Evolutionary conservation across 2,113 vertebrate genomes (phyloP), one percentile per base, ranked within the genome.

Genomic region (Platysteira castanea): DNA sequence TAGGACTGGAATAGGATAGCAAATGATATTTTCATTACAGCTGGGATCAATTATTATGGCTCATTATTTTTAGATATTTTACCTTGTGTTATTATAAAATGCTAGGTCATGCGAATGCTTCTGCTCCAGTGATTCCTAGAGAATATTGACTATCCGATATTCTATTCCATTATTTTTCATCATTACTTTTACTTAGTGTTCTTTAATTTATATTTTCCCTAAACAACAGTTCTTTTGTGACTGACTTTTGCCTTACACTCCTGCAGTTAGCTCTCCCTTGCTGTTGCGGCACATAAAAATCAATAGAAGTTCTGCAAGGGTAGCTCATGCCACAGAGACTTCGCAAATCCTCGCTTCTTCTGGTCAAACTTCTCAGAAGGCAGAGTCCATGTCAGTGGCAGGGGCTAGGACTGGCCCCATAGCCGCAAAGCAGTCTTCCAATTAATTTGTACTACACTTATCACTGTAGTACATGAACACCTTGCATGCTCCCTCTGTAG

Each of bases 11-110:
- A 86, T 14, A 84, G 30, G 49, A 90, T 67, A 68, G 9, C 41
- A 76, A 82, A 18, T 50, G 27, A 13, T 76, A 52, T 53, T 91
- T 96, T 89, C 60, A 80, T 85, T 92, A 50, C 46, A 87, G 21
- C 30, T 88, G 82, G 18, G 42, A 90, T 95, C 64, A 76, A 75
- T 93, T 95, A 91, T 87, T 84, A 81, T 39, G 44, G 69, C 15
- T 93, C 47, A 68, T 90, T 90, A 88, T 91, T 92, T 93, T 95
- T 80, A 95, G 82, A 80, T 88, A 53, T 84, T 92, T n/a, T 87
- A 73, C 16, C 28, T 42, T 85, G 24, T 68, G 30, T 89, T 83
- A n/a, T 87, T 92, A 84, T 42, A 94, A 90, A 95, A 60, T 57
- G 20, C 37, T 64, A 90, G 46, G 49, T 81, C 52, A 88, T 79